Evolutionary conservation across 1,140 invertebrate genomes (phyloP).

Genomic region (Acromyrmex charruanus): DNA sequence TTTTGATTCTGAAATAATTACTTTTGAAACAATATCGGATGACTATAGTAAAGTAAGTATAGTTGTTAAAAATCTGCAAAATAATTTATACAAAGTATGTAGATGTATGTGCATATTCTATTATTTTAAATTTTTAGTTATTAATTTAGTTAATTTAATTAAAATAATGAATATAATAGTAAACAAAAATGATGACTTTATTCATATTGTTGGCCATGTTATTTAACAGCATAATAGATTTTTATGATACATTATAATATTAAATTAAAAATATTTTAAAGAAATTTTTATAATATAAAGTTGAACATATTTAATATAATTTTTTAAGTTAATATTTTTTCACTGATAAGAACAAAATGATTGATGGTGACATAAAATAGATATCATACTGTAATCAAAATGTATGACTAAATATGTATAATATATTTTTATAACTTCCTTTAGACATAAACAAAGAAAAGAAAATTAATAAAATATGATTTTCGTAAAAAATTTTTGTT

Average conservation of each 20-base stretch:
- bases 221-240: background rate
- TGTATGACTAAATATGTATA: background rate
- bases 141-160: background rate
- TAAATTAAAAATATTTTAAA: background rate
- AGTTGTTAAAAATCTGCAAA: constrained; percentile 19
- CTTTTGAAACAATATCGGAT: constrained; percentile 95
- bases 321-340: background rate
- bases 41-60: constrained; percentile 94
- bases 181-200: too few species aligned
- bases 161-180: too few species aligned
- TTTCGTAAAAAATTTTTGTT: too few species aligned
- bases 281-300: background rate
- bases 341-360: background rate
- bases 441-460: too few species aligned
- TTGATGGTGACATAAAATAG: background rate
- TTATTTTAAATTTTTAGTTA: constrained; percentile 39
- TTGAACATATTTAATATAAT: background rate
- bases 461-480: too few species aligned
- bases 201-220: too few species aligned
- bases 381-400: background rate
- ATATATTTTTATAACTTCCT: background rate
- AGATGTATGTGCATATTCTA: background rate
- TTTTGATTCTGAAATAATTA: constrained; percentile 97
- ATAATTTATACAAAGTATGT: constrained; percentile 9
- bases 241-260: background rate